These are phyloP conservation scores for Aphidoletes aphidimyza DNA, from an alignment of 2,888 invertebrate genomes.

Conservation along the genomic window DNA sequence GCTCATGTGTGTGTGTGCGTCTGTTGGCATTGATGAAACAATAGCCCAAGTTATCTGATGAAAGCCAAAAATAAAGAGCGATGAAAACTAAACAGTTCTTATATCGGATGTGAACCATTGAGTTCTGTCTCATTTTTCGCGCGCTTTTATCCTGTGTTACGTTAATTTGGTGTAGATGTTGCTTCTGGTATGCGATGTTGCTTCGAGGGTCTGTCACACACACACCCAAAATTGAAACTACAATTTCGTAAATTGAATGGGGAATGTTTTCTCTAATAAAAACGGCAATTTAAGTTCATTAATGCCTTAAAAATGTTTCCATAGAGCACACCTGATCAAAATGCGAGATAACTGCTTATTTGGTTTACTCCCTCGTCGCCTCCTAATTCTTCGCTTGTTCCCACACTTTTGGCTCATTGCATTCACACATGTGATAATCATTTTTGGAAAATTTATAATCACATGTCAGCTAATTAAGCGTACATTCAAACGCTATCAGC, in stretches of 20 bases:
- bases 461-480: constrained; percentile 44
- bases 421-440: neutral
- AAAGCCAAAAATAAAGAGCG: neutral
- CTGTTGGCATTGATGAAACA: neutral
- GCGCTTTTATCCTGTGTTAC: neutral
- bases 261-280: neutral
- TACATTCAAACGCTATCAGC: neutral
- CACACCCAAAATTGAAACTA: neutral
- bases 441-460: constrained; percentile 42
- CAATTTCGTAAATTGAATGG: neutral
- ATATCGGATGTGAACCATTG: constrained; percentile 27
- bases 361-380: constrained; percentile 16
- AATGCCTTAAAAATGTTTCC: neutral
- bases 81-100: neutral
- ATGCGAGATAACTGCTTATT: neutral
- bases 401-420: neutral
- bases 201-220: neutral
- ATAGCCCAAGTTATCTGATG: neutral
- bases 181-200: neutral
- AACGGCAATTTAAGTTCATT: constrained; percentile 23
- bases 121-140: constrained; percentile 19
- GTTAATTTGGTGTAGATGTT: constrained; percentile 32
- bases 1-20: neutral
- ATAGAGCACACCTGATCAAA: constrained; percentile 33
- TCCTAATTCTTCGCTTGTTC: neutral